phyloP scores from a whole-genome alignment of 2,888 invertebrate species.

The Drosophila kokeensis region DNA sequence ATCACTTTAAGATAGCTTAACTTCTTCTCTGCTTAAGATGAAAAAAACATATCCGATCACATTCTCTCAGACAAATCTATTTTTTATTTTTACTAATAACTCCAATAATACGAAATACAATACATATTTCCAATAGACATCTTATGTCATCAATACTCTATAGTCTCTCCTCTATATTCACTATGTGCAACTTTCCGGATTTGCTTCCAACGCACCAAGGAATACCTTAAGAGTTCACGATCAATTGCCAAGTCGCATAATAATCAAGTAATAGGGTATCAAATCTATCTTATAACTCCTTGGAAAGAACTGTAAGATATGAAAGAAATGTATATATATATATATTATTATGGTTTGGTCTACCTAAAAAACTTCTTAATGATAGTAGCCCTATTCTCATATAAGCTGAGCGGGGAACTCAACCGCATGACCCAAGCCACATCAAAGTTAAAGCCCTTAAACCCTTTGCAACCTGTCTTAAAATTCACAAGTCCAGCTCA shows the following conservation, averaged over 20 bases:
- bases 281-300: not conserved
- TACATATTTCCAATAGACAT: constrained; percentile 69
- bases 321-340: not conserved
- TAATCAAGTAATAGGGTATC: not conserved
- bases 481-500: constrained; percentile 37
- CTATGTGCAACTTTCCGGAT: constrained; percentile 34
- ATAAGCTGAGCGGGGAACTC: constrained; percentile 30
- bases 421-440: constrained; percentile 48
- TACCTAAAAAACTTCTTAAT: not conserved
- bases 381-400: not conserved
- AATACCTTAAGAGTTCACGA: constrained; percentile 35
- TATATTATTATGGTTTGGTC: not conserved
- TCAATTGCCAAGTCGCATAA: not conserved
- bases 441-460: constrained; percentile 60
- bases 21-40: constrained; percentile 61
- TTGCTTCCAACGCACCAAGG: constrained; percentile 29
- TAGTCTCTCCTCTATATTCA: constrained; percentile 17
- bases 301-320: not conserved
- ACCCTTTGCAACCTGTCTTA: constrained; percentile 36
- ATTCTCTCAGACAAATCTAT: constrained; percentile 55
- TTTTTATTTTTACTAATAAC: constrained; percentile 67
- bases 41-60: constrained; percentile 52
- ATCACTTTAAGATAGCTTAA: constrained; percentile 87
- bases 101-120: constrained; percentile 74
- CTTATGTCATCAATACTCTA: constrained; percentile 30